Evolutionary conservation across 2,888 invertebrate genomes (phyloP).

Genomic region (Cylindroiulus punctatus): DNA sequence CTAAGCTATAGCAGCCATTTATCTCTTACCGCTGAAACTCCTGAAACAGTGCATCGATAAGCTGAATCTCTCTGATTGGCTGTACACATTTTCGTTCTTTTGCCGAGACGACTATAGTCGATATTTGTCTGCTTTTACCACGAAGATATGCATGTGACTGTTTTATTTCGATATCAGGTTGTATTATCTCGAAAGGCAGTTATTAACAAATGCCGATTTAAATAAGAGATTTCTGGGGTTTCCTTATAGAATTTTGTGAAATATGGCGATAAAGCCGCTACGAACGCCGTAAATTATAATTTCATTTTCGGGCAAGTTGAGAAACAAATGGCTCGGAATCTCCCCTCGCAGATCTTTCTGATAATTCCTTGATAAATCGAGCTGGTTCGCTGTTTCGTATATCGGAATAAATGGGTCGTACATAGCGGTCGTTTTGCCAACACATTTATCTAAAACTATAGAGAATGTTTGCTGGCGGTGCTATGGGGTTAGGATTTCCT

Average conservation of each 20-base stretch:
- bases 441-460: not conserved
- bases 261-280: slow-evolving; percentile 1
- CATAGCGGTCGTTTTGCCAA: not conserved
- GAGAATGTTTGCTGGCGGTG: not conserved
- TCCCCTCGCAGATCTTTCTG: not conserved
- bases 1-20: no score
- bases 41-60: no score
- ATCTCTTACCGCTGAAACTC: no score
- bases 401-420: not conserved
- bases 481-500: no score
- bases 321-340: slow-evolving; percentile 22
- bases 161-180: not conserved
- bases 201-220: not conserved
- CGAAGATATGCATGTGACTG: not conserved
- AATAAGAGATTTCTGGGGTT: not conserved
- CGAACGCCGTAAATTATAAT: not conserved
- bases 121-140: not conserved
- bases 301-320: not conserved
- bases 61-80: no score
- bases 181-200: not conserved
- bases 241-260: not conserved
- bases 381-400: not conserved
- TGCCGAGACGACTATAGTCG: no score
- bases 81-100: no score
- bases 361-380: not conserved